Percentiles rank a stretch among this genome's conserved stretches.
These are phyloP conservation scores for Tenthredo mesomela DNA, from an alignment of 2,888 invertebrate species.

Conservation along the genomic window DNA sequence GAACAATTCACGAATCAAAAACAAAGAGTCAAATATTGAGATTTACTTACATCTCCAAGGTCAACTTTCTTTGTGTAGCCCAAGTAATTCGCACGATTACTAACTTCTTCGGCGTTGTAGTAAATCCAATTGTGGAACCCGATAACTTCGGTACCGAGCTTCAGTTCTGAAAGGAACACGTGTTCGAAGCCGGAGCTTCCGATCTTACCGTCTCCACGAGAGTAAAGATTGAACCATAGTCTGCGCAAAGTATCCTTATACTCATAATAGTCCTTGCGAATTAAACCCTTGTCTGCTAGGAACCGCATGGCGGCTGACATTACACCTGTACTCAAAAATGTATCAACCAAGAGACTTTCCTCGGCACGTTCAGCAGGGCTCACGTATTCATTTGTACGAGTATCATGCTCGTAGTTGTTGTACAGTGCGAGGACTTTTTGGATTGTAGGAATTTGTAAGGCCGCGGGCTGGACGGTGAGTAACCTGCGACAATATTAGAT, in stretches of 20 bases:
- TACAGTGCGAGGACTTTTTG: slow-evolving; percentile 85
- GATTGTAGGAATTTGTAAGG: slow-evolving; percentile 86
- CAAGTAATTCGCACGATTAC: slow-evolving; percentile 86
- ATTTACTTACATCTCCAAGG: slow-evolving; percentile 84
- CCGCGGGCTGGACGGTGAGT: slow-evolving; percentile 82
- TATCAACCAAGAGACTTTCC: slow-evolving; percentile 73
- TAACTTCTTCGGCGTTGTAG: slow-evolving; percentile 88
- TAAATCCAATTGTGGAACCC: slow-evolving; percentile 97
- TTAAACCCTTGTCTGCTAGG: slow-evolving; percentile 77
- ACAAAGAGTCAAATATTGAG: slow-evolving; percentile 1
- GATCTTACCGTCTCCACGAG: slow-evolving; percentile 85
- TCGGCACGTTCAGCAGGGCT: slow-evolving; percentile 80
- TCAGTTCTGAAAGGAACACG: slow-evolving; percentile 93
- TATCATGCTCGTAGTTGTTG: slow-evolving; percentile 92
- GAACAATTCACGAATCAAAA: neutral
- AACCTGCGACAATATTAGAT: slow-evolving; percentile 80
- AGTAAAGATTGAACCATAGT: slow-evolving; percentile 91
- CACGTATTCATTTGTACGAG: slow-evolving; percentile 87
- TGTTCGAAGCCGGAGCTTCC: slow-evolving; percentile 97
- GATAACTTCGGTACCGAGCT: slow-evolving; percentile 85
- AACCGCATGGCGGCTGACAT: slow-evolving; percentile 80
- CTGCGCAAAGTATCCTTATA: slow-evolving; percentile 87
- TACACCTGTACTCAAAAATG: slow-evolving; percentile 79
- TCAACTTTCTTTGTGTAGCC: slow-evolving; percentile 88
- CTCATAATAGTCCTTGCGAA: slow-evolving; percentile 77